Percentiles rank a stretch among this genome's conserved stretches.
Conservation (phyloP, 2,113 vertebrate genomes). For the Urocynchramus pylzowi region DNA sequence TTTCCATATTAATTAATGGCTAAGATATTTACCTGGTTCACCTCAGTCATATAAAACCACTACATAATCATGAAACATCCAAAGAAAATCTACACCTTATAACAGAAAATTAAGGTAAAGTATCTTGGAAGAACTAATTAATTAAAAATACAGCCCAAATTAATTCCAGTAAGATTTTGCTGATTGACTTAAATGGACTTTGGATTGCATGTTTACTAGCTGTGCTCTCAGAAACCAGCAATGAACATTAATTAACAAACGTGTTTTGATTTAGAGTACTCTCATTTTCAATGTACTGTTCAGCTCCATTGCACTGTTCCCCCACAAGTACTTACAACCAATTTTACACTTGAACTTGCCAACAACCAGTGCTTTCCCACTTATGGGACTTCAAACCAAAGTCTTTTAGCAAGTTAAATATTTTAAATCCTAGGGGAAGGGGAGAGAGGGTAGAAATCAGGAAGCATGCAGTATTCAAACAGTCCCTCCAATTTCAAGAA, state of each 20-base stretch:
- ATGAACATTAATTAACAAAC: neutral
- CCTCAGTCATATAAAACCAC: neutral
- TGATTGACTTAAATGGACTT: neutral
- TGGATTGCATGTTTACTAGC: neutral
- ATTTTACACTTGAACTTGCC: slow-evolving; percentile 13
- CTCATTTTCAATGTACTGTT: neutral
- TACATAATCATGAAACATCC: neutral
- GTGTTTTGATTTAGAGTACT: neutral
- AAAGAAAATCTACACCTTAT: neutral
- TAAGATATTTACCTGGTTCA: neutral
- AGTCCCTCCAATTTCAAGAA: neutral
- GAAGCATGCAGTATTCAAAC: neutral
- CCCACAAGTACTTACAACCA: neutral
- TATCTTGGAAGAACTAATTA: neutral
- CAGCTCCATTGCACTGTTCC: neutral
- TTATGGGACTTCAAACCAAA: neutral
- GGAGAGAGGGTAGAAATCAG: neutral
- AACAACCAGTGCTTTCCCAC: neutral
- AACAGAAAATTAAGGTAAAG: neutral
- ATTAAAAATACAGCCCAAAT: neutral
- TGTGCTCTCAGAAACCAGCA: neutral
- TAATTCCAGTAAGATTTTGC: neutral
- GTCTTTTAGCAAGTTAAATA: neutral
- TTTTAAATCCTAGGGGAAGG: neutral
- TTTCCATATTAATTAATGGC: neutral